A percentile compares a stretch with the other conserved stretches of the same genome.
These are phyloP conservation scores for Odontamblyopus lacepedii DNA, from an alignment of 2,797 vertebrate species.

Conservation along the genomic window DNA sequence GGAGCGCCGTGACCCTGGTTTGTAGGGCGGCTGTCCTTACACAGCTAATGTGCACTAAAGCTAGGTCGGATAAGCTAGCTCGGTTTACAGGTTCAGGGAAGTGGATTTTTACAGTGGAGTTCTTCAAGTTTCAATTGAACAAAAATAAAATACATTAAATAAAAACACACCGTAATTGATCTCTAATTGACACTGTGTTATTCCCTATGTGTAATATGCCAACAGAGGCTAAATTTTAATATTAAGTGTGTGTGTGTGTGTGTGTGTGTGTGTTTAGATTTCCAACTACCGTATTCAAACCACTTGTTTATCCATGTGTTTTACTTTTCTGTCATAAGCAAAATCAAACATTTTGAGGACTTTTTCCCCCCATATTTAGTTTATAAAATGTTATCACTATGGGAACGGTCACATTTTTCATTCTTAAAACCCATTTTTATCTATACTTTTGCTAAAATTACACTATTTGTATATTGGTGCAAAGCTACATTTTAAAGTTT, in stretches of 20 bases:
- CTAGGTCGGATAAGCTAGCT: slow-evolving; percentile 9
- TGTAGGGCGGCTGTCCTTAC: slow-evolving; percentile 6
- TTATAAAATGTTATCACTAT: no score
- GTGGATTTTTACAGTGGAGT: background rate
- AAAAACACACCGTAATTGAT: background rate
- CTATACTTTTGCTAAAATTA: background rate
- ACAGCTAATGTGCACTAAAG: slow-evolving; percentile 9
- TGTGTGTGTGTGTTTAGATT: no score
- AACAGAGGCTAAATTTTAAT: background rate
- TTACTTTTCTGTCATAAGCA: no score
- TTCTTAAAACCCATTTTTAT: no score
- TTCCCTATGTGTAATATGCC: background rate
- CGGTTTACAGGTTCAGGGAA: background rate
- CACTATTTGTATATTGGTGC: background rate
- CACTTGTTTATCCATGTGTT: background rate
- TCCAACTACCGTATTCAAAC: background rate
- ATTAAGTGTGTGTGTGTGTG: background rate
- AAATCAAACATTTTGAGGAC: no score
- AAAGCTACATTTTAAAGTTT: no score
- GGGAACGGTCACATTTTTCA: no score
- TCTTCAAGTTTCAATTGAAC: background rate
- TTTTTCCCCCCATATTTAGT: no score
- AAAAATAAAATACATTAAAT: background rate
- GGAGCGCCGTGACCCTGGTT: background rate
- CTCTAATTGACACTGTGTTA: background rate